These are phyloP conservation scores for Drosophila multiciliata DNA, from an alignment of 2,888 invertebrate species.

Conservation along the genomic window DNA sequence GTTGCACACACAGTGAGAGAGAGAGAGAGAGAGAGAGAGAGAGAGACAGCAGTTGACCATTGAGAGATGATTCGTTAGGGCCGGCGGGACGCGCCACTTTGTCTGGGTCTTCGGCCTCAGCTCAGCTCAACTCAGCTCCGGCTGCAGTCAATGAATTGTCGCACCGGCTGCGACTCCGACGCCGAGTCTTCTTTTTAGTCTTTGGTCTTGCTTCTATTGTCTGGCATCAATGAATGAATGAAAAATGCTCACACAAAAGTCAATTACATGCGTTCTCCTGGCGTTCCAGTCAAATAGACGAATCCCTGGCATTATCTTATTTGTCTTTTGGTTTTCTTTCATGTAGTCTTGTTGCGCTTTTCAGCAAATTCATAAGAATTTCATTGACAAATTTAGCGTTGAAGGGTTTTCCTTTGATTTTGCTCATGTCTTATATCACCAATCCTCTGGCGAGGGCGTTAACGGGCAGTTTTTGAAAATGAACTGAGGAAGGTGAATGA, in stretches of 20 bases:
- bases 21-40: conserved; percentile 45
- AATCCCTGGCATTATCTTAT: conserved; percentile 54
- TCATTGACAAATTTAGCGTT: conserved; percentile 44
- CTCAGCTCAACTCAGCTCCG: conserved; percentile 16
- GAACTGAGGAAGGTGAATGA: neutral
- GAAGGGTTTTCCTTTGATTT: conserved; percentile 56
- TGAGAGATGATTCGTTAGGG: conserved; percentile 62
- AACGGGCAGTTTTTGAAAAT: conserved; percentile 2
- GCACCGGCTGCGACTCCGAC: conserved; percentile 32
- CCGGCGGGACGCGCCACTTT: conserved; percentile 61
- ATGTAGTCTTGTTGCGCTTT: conserved; percentile 72
- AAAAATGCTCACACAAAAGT: conserved; percentile 77
- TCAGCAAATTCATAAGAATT: conserved; percentile 64
- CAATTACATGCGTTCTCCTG: conserved; percentile 80
- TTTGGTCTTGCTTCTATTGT: conserved; percentile 39
- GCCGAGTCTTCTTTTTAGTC: conserved; percentile 23
- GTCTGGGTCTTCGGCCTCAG: conserved; percentile 52
- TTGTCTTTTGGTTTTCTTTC: conserved; percentile 31
- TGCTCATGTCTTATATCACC: conserved; percentile 22
- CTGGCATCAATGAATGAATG: conserved; percentile 68
- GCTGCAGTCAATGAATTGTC: conserved; percentile 75
- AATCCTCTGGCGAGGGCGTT: conserved; percentile 51
- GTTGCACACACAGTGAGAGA: conserved; percentile 58
- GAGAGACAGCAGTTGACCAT: conserved; percentile 36
- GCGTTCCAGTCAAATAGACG: conserved; percentile 38